A percentile compares a stretch with the other conserved stretches of the same genome.
Evolutionary conservation across 2,113 vertebrate genomes (phyloP).

Genomic region (Panthera leo): DNA sequence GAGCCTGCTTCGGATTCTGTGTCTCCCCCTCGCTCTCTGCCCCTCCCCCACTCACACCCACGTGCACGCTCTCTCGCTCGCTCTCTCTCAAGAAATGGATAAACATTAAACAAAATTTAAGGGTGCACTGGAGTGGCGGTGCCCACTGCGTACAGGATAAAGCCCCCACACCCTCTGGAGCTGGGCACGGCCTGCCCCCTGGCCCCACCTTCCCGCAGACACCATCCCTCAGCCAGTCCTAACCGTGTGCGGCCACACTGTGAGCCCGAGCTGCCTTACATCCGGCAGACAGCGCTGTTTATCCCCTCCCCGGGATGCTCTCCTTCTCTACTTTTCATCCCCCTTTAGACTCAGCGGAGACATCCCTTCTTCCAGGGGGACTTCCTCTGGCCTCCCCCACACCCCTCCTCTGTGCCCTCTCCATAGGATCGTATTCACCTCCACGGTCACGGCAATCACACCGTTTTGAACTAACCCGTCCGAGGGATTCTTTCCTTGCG

Average conservation of each 20-base stretch:
- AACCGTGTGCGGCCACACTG: rapidly evolving
- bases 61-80: too few relatives aligned
- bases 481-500: neutral
- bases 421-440: too few relatives aligned
- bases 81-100: too few relatives aligned
- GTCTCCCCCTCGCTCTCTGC: too few relatives aligned
- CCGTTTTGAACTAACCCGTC: neutral
- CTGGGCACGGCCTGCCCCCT: neutral
- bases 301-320: rapidly evolving
- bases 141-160: neutral
- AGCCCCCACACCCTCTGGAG: neutral
- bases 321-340: neutral
- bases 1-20: too few relatives aligned
- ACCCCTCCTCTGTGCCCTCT: neutral
- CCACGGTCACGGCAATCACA: neutral
- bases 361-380: neutral
- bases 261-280: neutral
- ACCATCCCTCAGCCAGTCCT: neutral
- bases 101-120: too few relatives aligned
- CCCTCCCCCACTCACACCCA: too few relatives aligned
- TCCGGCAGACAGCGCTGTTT: neutral
- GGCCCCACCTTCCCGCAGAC: rapidly evolving
- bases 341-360: neutral
- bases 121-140: rapidly evolving
- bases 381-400: neutral